phyloP scores from a whole-genome alignment of 30 jellyfish, hydroid and myxozoan species.

The Chrysaora quinquecirrha region DNA sequence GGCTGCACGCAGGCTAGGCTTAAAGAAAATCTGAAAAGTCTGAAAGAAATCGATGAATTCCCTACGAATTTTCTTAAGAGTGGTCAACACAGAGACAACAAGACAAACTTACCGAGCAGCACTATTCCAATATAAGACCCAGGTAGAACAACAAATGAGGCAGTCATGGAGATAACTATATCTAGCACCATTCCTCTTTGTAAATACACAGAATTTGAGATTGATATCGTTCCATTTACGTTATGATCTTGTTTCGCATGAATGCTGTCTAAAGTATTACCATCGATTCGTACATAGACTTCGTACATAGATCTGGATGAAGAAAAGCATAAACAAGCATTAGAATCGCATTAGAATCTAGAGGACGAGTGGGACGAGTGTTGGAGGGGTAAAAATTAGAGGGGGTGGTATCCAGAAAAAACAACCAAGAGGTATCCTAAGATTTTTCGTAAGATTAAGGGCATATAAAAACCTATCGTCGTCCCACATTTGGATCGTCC shows the following conservation, averaged over 20 bases:
- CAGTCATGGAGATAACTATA: not conserved
- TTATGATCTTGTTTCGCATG: constrained; percentile 26
- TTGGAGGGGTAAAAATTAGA: too few relatives aligned
- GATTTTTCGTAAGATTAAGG: too few relatives aligned
- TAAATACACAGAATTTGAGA: constrained; percentile 29
- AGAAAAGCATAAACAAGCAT: not conserved
- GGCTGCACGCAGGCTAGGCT: too few relatives aligned
- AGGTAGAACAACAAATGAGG: not conserved
- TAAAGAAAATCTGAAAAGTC: too few relatives aligned
- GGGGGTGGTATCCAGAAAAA: too few relatives aligned
- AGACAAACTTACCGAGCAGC: constrained; percentile 38
- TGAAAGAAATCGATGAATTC: too few relatives aligned
- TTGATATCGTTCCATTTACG: constrained; percentile 35
- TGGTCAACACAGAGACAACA: too few relatives aligned
- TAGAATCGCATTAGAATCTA: not conserved
- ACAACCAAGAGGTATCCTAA: too few relatives aligned
- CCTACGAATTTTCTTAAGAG: too few relatives aligned
- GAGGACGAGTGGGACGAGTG: too few relatives aligned
- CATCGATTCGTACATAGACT: constrained; percentile 8
- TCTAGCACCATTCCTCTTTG: constrained; percentile 44
- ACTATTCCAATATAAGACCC: constrained; percentile 16
- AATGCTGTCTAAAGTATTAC: not conserved
- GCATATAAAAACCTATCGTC: too few relatives aligned
- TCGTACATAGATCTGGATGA: constrained; percentile 15
- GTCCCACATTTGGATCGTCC: too few relatives aligned